Percentiles rank a stretch among this genome's conserved stretches.
These are phyloP conservation scores for Frankliniella fusca DNA, from an alignment of 2,888 invertebrate genomes.

Conservation along the genomic window DNA sequence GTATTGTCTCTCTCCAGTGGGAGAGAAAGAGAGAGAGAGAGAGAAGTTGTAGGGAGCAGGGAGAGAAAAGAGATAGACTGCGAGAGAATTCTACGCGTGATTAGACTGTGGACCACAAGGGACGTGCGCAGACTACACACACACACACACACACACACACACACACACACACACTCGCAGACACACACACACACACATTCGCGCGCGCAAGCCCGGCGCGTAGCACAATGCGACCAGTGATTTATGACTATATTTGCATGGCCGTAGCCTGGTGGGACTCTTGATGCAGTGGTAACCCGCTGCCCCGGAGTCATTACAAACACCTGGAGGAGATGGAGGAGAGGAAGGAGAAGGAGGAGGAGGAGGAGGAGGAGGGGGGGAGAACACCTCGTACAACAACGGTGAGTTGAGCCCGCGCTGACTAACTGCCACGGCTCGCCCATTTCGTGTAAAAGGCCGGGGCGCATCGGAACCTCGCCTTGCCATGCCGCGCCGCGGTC, in stretches of 20 bases:
- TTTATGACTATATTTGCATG: conserved; percentile 14
- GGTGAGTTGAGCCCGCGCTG: too few relatives aligned
- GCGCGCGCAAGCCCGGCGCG: not conserved
- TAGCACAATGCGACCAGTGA: not conserved
- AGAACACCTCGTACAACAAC: not conserved
- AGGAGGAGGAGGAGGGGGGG: too few relatives aligned
- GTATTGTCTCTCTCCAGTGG: not conserved
- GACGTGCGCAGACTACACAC: not conserved
- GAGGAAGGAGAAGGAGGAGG: not conserved
- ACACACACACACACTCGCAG: not conserved
- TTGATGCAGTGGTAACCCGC: not conserved
- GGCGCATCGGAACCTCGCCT: too few relatives aligned
- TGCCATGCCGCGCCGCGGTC: too few relatives aligned
- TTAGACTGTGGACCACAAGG: not conserved
- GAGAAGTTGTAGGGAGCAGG: not conserved
- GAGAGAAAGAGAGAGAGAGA: not conserved
- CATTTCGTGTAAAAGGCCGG: too few relatives aligned
- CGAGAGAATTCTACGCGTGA: not conserved
- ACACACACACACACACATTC: too few relatives aligned
- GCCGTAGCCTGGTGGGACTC: not conserved
- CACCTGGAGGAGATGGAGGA: not conserved
- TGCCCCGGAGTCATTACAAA: not conserved
- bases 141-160: not conserved
- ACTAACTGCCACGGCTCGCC: too few relatives aligned
- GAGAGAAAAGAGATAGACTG: not conserved